phyloP scores from a whole-genome alignment of 2,888 invertebrate species.

The Protonemura montana region DNA sequence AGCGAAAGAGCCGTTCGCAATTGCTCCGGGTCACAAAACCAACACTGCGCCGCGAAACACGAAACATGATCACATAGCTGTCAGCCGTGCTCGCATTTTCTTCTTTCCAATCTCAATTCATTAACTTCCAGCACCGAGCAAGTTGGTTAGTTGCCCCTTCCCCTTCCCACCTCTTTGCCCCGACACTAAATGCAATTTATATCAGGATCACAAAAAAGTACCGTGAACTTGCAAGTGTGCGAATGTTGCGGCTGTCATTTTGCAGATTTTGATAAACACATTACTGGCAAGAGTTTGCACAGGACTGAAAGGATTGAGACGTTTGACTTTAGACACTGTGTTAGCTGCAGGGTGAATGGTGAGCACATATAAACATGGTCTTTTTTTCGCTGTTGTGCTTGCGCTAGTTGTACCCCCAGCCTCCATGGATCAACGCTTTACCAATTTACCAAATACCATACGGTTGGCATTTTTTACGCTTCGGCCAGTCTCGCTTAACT shows the following conservation, averaged over 20 bases:
- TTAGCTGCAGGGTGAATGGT: background rate
- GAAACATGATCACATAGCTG: background rate
- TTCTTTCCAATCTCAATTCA: constrained; percentile 38
- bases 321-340: background rate
- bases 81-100: background rate
- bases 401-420: background rate
- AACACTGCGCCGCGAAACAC: background rate
- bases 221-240: background rate
- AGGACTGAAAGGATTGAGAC: background rate
- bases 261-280: background rate
- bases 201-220: background rate
- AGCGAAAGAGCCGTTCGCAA: background rate
- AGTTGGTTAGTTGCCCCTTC: background rate
- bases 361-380: background rate
- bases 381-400: background rate
- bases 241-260: background rate
- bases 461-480: background rate
- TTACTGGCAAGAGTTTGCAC: background rate
- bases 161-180: background rate
- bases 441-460: background rate
- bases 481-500: background rate
- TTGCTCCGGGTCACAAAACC: constrained; percentile 12
- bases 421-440: background rate
- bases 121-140: constrained; percentile 15
- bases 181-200: background rate